Conservation (phyloP, 2,888 invertebrate species). For the Endotricha flammealis region DNA sequence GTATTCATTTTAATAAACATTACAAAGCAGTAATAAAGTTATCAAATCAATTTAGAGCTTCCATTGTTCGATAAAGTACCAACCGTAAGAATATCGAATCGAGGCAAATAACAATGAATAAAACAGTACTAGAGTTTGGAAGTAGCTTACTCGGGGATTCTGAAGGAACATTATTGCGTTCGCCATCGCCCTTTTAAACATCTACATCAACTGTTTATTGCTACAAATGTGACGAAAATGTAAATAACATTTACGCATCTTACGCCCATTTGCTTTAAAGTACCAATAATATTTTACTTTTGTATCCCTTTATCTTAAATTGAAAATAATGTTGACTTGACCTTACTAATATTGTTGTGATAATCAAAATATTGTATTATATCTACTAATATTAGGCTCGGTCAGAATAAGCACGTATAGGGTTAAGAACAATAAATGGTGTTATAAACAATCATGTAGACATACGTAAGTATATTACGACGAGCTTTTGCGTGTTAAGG, state of each 20-base stretch:
- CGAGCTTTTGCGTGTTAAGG: too few relatives aligned
- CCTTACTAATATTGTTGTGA: too few relatives aligned
- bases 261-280: slow-evolving; percentile 15
- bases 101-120: slow-evolving; percentile 1
- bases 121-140: slow-evolving; percentile 5
- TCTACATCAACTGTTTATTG: slow-evolving; percentile 57
- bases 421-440: too few relatives aligned
- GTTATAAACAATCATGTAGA: too few relatives aligned
- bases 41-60: too few relatives aligned
- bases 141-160: slow-evolving; percentile 33
- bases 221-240: slow-evolving; percentile 61
- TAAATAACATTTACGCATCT: slow-evolving; percentile 28
- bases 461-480: too few relatives aligned
- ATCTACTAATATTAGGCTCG: too few relatives aligned
- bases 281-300: slow-evolving; percentile 29
- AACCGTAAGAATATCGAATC: neutral
- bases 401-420: too few relatives aligned
- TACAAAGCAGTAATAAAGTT: too few relatives aligned
- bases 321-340: neutral
- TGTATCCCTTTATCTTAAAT: neutral
- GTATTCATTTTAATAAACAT: too few relatives aligned
- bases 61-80: too few relatives aligned
- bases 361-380: too few relatives aligned
- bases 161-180: slow-evolving; percentile 43
- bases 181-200: slow-evolving; percentile 49